Percentiles rank a stretch among this genome's conserved stretches.
phyloP scores from a whole-genome alignment of 2,888 invertebrate genomes.

The Ophonus ardosiacus region DNA sequence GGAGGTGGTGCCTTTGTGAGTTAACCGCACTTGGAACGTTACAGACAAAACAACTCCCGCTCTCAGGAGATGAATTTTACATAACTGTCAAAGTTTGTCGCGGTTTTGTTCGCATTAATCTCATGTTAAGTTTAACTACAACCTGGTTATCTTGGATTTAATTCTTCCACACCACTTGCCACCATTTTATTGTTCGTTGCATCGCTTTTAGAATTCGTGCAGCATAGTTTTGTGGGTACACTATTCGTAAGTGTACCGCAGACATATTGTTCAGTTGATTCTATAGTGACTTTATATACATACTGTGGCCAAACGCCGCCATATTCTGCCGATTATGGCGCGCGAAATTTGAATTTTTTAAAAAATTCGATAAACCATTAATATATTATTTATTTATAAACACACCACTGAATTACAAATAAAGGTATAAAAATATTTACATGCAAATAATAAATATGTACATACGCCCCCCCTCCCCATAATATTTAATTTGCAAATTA shows the following conservation, averaged over 20 bases:
- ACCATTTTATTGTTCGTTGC: constrained; percentile 21
- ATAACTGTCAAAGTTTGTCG: constrained; percentile 40
- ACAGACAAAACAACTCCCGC: constrained; percentile 16
- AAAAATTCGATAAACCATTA: too few species aligned
- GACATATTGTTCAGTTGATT: background rate
- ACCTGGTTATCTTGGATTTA: constrained; percentile 32
- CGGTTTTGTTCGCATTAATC: constrained; percentile 33
- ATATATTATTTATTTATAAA: too few species aligned
- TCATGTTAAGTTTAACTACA: constrained; percentile 27
- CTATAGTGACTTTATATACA: too few species aligned
- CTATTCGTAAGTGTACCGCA: background rate
- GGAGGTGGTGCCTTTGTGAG: background rate
- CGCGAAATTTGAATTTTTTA: too few species aligned
- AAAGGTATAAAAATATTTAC: too few species aligned
- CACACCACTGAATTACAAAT: too few species aligned
- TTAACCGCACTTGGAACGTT: background rate
- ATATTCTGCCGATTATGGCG: too few species aligned
- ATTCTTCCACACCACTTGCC: constrained; percentile 4
- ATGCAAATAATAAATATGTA: too few species aligned
- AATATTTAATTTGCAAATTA: too few species aligned
- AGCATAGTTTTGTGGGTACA: background rate
- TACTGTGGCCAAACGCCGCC: too few species aligned
- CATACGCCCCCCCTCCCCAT: too few species aligned
- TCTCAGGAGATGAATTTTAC: constrained; percentile 35
- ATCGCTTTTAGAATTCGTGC: background rate